These are phyloP conservation scores for Sus cebifrons DNA, from an alignment of 2,797 vertebrate species.

Conservation along the genomic window DNA sequence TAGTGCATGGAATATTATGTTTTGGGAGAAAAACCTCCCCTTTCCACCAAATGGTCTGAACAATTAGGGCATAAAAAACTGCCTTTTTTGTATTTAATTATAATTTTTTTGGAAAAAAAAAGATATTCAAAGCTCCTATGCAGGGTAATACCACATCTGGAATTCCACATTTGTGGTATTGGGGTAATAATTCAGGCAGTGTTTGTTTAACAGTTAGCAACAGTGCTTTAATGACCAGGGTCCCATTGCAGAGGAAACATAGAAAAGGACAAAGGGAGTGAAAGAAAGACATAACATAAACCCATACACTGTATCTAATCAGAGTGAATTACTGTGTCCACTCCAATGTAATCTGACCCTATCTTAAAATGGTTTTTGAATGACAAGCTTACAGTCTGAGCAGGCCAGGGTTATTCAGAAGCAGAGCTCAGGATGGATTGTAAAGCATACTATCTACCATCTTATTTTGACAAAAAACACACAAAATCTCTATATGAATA, in stretches of 20 bases:
- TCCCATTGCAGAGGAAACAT: slow-evolving; percentile 62
- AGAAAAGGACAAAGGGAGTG: not conserved
- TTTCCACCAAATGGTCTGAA: slow-evolving; percentile 44
- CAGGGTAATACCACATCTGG: slow-evolving; percentile 48
- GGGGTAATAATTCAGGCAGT: slow-evolving; percentile 38
- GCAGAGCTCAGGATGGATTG: slow-evolving; percentile 68
- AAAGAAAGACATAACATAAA: slow-evolving; percentile 71
- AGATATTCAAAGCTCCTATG: not conserved
- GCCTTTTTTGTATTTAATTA: slow-evolving; percentile 48
- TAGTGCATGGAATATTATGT: not conserved
- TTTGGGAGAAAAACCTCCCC: not conserved
- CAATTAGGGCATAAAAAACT: slow-evolving; percentile 37
- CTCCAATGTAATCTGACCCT: slow-evolving; percentile 14
- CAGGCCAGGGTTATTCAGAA: slow-evolving; percentile 57
- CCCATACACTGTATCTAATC: not conserved
- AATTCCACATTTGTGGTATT: slow-evolving; percentile 47
- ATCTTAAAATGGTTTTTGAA: slow-evolving; percentile 73
- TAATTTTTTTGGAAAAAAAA: slow-evolving; percentile 61
- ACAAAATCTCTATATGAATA: slow-evolving; percentile 58
- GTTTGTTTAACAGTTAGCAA: slow-evolving; percentile 68
- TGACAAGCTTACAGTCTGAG: slow-evolving; percentile 67
- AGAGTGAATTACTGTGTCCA: slow-evolving; percentile 69
- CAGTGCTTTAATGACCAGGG: slow-evolving; percentile 65
- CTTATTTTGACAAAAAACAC: slow-evolving; percentile 78
- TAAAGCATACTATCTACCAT: slow-evolving; percentile 72